Percentiles rank a stretch among this genome's conserved stretches.
phyloP scores from a whole-genome alignment of 2,797 vertebrate species.

The Sebastes alutus region DNA sequence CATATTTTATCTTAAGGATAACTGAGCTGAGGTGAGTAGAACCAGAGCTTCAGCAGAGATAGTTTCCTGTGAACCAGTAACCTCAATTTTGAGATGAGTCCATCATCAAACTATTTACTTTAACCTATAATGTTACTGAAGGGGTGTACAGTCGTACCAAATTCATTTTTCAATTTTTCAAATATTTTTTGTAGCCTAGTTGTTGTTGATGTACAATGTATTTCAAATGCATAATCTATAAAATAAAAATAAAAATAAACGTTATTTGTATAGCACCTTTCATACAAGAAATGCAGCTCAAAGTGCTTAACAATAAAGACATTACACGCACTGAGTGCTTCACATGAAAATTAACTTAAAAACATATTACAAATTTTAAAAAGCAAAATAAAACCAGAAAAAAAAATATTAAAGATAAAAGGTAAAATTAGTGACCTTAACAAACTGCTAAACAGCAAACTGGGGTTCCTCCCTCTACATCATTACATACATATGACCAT shows the following conservation, averaged over 20 bases:
- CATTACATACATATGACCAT: neutral
- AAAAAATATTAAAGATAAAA: too few relatives aligned
- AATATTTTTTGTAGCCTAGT: neutral
- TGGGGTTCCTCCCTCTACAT: too few relatives aligned
- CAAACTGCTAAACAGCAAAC: too few relatives aligned
- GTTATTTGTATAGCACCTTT: too few relatives aligned
- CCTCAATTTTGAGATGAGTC: neutral
- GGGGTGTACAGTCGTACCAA: neutral
- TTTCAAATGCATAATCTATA: neutral
- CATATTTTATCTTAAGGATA: neutral
- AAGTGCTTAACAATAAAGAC: too few relatives aligned
- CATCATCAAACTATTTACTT: neutral
- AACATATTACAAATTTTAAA: too few relatives aligned
- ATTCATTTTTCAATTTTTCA: neutral
- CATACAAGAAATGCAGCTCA: too few relatives aligned
- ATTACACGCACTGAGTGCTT: too few relatives aligned
- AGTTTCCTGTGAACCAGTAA: neutral
- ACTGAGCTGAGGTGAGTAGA: neutral
- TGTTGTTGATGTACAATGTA: neutral
- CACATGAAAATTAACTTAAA: too few relatives aligned
- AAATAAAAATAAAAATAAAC: too few relatives aligned
- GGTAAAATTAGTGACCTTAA: too few relatives aligned
- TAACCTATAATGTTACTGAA: neutral
- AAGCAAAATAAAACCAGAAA: too few relatives aligned
- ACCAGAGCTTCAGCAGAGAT: neutral